These are phyloP conservation scores for Labeo calbasu DNA, from an alignment of 2,797 vertebrate species.

Conservation along the genomic window DNA sequence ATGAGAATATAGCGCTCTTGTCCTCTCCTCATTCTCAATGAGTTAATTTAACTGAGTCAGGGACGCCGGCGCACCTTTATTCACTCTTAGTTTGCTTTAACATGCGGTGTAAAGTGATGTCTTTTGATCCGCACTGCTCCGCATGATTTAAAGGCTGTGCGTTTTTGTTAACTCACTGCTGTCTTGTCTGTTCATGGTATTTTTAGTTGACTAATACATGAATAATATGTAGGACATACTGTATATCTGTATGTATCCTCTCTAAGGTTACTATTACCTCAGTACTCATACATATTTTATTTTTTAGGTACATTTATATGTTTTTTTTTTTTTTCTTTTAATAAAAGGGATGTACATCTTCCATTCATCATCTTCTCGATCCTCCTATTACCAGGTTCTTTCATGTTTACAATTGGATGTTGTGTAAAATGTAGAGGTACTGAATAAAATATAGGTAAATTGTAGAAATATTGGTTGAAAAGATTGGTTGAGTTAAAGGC, in stretches of 20 bases:
- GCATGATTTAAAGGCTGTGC: conserved; percentile 28
- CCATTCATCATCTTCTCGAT: neutral
- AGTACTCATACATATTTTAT: conserved; percentile 11
- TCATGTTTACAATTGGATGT: neutral
- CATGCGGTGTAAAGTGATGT: conserved; percentile 10
- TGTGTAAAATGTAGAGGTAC: neutral
- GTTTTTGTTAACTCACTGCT: conserved; percentile 23
- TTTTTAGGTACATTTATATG: neutral
- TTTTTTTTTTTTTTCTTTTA: neutral
- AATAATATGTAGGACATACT: conserved; percentile 10
- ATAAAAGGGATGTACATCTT: neutral
- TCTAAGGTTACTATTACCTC: neutral
- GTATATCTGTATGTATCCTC: neutral
- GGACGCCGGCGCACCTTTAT: conserved; percentile 49
- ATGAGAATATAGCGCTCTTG: conserved; percentile 62
- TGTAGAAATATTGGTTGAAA: neutral
- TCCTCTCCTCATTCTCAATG: conserved; percentile 60
- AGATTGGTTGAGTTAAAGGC: neutral
- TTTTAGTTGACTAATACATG: conserved; percentile 18
- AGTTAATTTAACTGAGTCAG: conserved; percentile 61
- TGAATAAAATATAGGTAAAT: neutral
- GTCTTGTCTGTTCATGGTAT: conserved; percentile 2
- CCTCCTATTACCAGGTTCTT: neutral
- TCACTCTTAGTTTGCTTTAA: conserved; percentile 35
- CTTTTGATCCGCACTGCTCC: conserved; percentile 34